Conservation (phyloP, 2,797 vertebrate species). For the Phrynocephalus guinanensis region DNA sequence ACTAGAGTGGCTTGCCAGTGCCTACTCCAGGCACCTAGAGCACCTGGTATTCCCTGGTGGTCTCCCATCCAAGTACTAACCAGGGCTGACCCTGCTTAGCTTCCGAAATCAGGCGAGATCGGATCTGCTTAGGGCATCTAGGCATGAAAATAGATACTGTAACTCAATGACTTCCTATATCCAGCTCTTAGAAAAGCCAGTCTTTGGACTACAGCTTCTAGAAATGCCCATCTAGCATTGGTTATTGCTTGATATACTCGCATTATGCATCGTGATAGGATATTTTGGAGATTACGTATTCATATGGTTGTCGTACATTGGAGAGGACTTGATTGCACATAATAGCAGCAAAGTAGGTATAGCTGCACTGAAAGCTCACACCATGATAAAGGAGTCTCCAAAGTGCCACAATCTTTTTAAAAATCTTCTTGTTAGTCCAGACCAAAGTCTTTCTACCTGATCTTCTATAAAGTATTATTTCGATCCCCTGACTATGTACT, state of each 20-base stretch:
- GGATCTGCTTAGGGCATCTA: no score
- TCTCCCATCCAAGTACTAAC: no score
- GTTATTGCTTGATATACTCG: not conserved
- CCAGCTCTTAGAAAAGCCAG: not conserved
- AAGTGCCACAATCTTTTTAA: not conserved
- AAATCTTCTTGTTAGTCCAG: not conserved
- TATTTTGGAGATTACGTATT: no score
- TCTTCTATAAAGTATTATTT: constrained; percentile 6
- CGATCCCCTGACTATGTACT: constrained; percentile 6
- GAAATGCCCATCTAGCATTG: not conserved
- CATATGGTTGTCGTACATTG: no score
- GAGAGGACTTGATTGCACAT: no score
- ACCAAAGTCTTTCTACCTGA: not conserved
- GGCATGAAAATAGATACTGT: not conserved
- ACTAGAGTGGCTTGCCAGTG: no score
- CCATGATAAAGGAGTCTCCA: not conserved
- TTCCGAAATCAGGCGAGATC: no score
- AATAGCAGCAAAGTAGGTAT: not conserved
- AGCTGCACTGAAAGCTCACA: not conserved
- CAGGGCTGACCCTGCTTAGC: no score
- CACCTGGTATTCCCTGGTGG: no score
- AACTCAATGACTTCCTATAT: not conserved
- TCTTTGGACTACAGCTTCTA: not conserved
- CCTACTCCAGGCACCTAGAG: no score
- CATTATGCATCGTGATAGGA: not conserved